These are phyloP conservation scores for Ricordea florida DNA, from an alignment of 92 coral and sea anemone species.

Conservation along the genomic window DNA sequence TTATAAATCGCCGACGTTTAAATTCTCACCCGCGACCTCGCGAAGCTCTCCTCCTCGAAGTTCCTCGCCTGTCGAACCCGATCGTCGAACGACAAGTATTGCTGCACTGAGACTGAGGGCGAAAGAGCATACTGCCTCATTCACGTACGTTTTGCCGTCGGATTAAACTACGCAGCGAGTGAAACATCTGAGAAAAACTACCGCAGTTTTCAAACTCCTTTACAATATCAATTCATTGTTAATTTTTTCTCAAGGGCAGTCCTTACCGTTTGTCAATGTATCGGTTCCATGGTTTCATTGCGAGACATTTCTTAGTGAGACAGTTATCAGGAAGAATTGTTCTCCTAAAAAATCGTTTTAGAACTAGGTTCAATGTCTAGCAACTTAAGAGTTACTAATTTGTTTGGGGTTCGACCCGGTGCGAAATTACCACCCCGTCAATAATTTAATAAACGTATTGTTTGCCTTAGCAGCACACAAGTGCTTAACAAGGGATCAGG, in stretches of 20 bases:
- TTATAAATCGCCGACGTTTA: conserved; percentile 59
- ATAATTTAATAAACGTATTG: conserved; percentile 87
- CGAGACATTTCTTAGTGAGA: no score
- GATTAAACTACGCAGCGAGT: neutral
- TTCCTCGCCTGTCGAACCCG: conserved; percentile 46
- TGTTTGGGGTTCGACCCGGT: conserved; percentile 54
- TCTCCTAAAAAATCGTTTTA: conserved; percentile 24
- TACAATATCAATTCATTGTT: conserved; percentile 12
- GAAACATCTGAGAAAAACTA: neutral
- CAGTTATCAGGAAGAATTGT: no score
- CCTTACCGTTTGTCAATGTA: no score
- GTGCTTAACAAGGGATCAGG: conserved; percentile 71
- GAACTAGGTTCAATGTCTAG: conserved; percentile 41
- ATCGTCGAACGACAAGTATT: conserved; percentile 89
- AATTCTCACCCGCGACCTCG: conserved; percentile 53
- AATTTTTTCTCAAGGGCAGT: conserved; percentile 7
- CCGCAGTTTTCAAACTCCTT: neutral
- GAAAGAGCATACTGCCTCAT: conserved; percentile 76
- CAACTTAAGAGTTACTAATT: conserved; percentile 50
- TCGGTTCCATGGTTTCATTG: no score
- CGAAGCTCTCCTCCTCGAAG: conserved; percentile 62
- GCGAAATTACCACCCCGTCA: conserved; percentile 72
- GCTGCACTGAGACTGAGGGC: conserved; percentile 87
- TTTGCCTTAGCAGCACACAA: conserved; percentile 68
- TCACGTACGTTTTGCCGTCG: conserved; percentile 5